Conservation (phyloP, 2,888 invertebrate genomes). For the Malachius bipustulatus region DNA sequence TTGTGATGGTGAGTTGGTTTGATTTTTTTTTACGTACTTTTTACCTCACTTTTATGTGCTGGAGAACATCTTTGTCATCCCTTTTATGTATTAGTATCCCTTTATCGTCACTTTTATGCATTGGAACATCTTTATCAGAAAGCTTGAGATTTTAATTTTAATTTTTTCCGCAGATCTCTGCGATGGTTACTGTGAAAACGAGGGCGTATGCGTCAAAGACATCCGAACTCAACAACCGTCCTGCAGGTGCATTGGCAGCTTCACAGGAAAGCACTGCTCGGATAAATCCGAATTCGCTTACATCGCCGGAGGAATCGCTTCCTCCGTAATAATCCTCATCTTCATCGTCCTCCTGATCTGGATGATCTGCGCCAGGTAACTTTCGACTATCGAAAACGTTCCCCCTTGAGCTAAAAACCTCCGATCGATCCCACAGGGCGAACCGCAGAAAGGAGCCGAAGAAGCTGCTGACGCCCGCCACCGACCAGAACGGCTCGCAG, state of each 20-base stretch:
- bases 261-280: conserved; percentile 78
- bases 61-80: no score
- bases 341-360: conserved; percentile 85
- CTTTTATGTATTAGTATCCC: no score
- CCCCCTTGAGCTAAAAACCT: background rate
- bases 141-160: no score
- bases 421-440: no score
- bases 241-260: conserved; percentile 84
- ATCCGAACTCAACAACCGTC: conserved; percentile 70
- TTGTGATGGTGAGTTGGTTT: conserved; percentile 54
- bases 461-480: conserved; percentile 78
- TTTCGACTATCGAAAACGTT: background rate
- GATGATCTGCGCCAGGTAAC: conserved; percentile 89
- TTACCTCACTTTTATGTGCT: background rate
- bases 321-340: conserved; percentile 86
- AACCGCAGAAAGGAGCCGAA: conserved; percentile 81
- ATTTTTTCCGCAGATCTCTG: conserved; percentile 55
- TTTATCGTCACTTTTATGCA: no score
- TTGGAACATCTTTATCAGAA: no score
- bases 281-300: conserved; percentile 93
- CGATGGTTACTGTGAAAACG: conserved; percentile 76
- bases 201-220: conserved; percentile 78
- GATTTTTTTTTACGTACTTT: background rate
- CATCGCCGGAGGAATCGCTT: conserved; percentile 88
- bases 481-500: conserved; percentile 85